phyloP scores from a whole-genome alignment of 1,140 invertebrate species.

The Bicyclus anynana region DNA sequence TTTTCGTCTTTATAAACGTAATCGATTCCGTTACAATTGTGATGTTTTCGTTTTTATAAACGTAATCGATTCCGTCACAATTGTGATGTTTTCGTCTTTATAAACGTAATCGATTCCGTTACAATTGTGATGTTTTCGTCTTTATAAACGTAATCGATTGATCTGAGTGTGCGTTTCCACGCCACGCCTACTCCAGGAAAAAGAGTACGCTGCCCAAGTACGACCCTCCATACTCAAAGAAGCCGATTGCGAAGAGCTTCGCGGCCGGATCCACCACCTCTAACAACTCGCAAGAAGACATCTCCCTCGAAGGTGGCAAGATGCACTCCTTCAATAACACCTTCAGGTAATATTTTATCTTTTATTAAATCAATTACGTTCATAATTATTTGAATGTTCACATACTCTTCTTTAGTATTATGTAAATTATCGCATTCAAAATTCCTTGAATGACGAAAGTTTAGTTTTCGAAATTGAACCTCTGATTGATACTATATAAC shows the following conservation, averaged over 20 bases:
- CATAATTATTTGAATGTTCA: too few relatives aligned
- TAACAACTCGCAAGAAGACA: slow-evolving; percentile 85
- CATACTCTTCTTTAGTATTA: too few relatives aligned
- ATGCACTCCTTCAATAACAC: slow-evolving; percentile 89
- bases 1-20: too few relatives aligned
- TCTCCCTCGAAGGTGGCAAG: slow-evolving; percentile 85
- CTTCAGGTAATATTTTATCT: slow-evolving; percentile 82
- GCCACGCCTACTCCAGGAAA: slow-evolving; percentile 81
- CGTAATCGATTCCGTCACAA: slow-evolving; percentile 72
- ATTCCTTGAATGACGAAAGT: too few relatives aligned
- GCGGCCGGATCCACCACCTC: slow-evolving; percentile 79
- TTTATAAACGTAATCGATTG: slow-evolving; percentile 73
- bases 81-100: too few relatives aligned
- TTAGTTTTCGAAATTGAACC: too few relatives aligned
- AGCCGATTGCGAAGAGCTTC: slow-evolving; percentile 86
- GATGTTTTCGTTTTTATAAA: slow-evolving; percentile 49
- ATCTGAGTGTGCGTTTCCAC: slow-evolving; percentile 75
- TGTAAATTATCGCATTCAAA: too few relatives aligned
- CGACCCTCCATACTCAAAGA: slow-evolving; percentile 90
- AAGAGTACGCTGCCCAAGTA: slow-evolving; percentile 92
- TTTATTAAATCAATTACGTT: too few relatives aligned
- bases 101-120: too few relatives aligned
- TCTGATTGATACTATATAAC: too few relatives aligned
- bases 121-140: slow-evolving; percentile 31
- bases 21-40: too few relatives aligned